A percentile compares a stretch with the other conserved stretches of the same genome.
Conservation (phyloP, 2,797 vertebrate genomes). For the Bucorvus abyssinicus region DNA sequence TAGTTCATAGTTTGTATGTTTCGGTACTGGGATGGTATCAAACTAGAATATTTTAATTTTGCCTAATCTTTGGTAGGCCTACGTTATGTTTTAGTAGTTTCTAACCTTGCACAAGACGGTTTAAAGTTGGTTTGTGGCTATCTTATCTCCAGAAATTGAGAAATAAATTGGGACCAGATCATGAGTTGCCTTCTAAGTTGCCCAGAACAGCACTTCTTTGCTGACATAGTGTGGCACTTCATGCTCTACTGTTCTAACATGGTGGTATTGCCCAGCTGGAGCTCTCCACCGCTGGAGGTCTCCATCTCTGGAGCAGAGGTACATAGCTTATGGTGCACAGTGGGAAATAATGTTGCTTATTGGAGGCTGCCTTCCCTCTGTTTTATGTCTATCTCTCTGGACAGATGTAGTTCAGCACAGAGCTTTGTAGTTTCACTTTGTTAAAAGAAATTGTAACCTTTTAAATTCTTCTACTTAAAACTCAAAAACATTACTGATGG, state of each 20-base stretch:
- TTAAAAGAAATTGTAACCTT: not conserved
- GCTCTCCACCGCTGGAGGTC: not conserved
- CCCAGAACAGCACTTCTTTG: not conserved
- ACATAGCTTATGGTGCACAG: not conserved
- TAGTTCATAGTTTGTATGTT: not conserved
- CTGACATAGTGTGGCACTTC: not conserved
- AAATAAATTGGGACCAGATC: not conserved
- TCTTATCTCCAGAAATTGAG: not conserved
- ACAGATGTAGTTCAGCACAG: not conserved
- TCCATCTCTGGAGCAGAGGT: not conserved
- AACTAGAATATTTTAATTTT: not conserved
- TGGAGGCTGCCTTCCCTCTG: not conserved
- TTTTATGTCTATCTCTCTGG: accelerated
- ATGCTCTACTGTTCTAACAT: not conserved
- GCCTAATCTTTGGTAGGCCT: not conserved
- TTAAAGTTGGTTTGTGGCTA: not conserved
- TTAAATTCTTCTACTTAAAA: not conserved
- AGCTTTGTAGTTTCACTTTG: not conserved
- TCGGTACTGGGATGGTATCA: not conserved
- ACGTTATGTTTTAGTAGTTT: accelerated
- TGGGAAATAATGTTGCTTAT: not conserved
- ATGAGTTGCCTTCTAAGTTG: not conserved
- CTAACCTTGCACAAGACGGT: not conserved
- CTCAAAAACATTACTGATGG: not conserved
- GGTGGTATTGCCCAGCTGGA: not conserved